Evolutionary conservation across 2,888 invertebrate genomes (phyloP), one percentile per base, ranked within the genome.

Genomic region (Hemicrepidius hirtus): DNA sequence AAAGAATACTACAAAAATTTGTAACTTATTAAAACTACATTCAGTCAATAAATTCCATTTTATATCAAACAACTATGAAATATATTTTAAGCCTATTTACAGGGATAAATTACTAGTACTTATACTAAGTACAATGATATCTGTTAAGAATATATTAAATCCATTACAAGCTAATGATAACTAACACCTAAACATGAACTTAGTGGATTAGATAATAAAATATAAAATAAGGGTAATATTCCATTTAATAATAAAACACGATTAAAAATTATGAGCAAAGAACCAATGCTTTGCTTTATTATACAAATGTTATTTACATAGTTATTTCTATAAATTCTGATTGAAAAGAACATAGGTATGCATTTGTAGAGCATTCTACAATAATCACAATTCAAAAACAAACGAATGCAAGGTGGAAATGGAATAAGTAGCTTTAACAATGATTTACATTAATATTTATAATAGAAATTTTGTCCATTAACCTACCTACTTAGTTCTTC

Each of bases 91-190:
- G 49, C 49, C 46, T 60, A 60, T 60, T 13, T 44, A 63, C 63
- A 63, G 41, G 37, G 41, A 63, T 63, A 65, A 65, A 53, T 50
- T 63, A 49, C 32, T 65, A 37, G 64, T 65, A 65, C 64, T 65
- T 53, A 9, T 49, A 53, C 24, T 65, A 65, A 65, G 64, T 65
- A 65, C 64, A 65, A 46, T 65, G 49, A 49, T 63, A 63, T 63
- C 46, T 50, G 64, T 50, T 35, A 65, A 65, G 46, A 37, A 65
- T 65, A 50, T 50, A 65, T 59, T 35, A n/a, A 65, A 49, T 53
- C 40, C 10, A 40, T 53, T 65, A 65, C 53, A 50, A 18, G 35
- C 64, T 50, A 60, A 21, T 57, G 20, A 50, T 49, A 46, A 6
- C 21, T 53, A 65, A 21, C 12, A 35, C 37, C 53, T 53, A 65